Evolutionary conservation across 2,888 invertebrate genomes (phyloP).

Genomic region (Osmoderma eremita): DNA sequence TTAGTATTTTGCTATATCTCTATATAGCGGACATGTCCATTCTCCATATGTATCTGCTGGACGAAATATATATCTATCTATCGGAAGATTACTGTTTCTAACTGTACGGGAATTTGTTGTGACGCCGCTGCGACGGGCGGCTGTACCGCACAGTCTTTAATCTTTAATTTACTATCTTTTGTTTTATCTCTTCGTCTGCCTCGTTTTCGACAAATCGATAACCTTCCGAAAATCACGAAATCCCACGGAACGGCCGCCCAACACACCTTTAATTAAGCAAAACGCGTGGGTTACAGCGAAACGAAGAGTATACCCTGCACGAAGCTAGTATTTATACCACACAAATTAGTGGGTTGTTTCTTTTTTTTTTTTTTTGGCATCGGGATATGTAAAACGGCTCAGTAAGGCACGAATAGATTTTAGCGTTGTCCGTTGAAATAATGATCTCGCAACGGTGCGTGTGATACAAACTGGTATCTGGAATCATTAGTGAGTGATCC

Average conservation of each 20-base stretch:
- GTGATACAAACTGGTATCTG: no score
- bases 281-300: constrained; percentile 21
- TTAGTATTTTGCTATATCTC: no score
- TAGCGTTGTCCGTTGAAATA: background rate
- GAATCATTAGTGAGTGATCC: no score
- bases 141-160: background rate
- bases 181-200: constrained; percentile 4
- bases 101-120: background rate
- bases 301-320: constrained; percentile 17
- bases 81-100: no score
- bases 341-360: constrained; percentile 19
- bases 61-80: no score
- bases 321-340: constrained; percentile 14
- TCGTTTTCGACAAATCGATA: constrained; percentile 26
- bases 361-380: constrained; percentile 18
- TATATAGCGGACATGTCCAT: no score
- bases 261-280: constrained; percentile 28
- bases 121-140: constrained; percentile 8
- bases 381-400: constrained; percentile 25
- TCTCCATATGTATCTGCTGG: no score
- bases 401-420: constrained; percentile 23
- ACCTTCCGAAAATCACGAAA: constrained; percentile 25
- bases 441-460: no score
- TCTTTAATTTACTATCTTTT: constrained; percentile 16
- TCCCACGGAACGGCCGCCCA: constrained; percentile 8